Conservation (phyloP, 1,140 invertebrate genomes). For the Tachypleus tridentatus region DNA sequence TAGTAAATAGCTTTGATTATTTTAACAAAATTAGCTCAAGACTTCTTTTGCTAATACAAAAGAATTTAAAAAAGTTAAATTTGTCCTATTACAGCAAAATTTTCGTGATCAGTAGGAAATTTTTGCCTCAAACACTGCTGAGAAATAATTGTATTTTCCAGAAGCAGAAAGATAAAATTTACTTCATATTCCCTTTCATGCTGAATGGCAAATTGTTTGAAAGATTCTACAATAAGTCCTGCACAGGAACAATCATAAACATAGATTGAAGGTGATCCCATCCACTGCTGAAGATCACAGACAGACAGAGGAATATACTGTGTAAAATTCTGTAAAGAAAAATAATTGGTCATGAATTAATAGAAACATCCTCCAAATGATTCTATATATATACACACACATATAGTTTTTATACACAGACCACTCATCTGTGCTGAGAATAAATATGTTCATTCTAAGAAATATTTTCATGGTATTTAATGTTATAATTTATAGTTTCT, state of each 20-base stretch:
- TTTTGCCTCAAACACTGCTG: too few relatives aligned
- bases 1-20: too few relatives aligned
- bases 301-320: conserved; percentile 98
- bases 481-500: too few relatives aligned
- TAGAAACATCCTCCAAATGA: too few relatives aligned
- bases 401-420: conserved; percentile 1
- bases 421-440: neutral
- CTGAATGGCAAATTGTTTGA: conserved; percentile 81
- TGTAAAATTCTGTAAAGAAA: conserved; percentile 66
- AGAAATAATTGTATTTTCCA: too few relatives aligned
- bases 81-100: too few relatives aligned
- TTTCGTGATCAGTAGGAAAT: too few relatives aligned
- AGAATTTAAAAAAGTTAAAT: too few relatives aligned
- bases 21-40: too few relatives aligned
- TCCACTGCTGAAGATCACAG: conserved; percentile 97
- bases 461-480: too few relatives aligned
- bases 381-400: neutral
- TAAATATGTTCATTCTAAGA: too few relatives aligned
- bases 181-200: conserved; percentile 78
- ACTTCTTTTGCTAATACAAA: too few relatives aligned
- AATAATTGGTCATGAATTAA: neutral
- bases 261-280: conserved; percentile 97
- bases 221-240: conserved; percentile 86
- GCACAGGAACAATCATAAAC: conserved; percentile 99
- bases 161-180: conserved; percentile 8